A percentile compares a stretch with the other conserved stretches of the same genome.
phyloP scores from a whole-genome alignment of 2,797 vertebrate genomes.

The Ptychadena robeensis region DNA sequence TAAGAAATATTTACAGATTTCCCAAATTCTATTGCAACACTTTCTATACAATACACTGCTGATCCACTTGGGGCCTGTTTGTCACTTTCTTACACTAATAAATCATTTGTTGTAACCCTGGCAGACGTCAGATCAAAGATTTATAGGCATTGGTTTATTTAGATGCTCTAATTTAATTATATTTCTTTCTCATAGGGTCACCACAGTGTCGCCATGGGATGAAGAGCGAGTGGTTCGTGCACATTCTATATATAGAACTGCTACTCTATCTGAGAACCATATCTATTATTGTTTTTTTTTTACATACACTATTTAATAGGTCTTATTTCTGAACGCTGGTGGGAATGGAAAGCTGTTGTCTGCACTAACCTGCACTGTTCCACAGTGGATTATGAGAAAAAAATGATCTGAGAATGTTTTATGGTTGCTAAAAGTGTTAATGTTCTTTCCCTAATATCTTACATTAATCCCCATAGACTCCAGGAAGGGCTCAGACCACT shows the following conservation, averaged over 20 bases:
- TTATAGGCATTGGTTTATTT: conserved; percentile 32
- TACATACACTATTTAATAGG: no score
- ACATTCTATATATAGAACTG: background rate
- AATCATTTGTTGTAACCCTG: conserved; percentile 21
- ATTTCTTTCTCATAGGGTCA: conserved; percentile 18
- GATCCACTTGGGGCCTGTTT: conserved; percentile 23
- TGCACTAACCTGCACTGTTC: no score
- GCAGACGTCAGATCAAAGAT: conserved; percentile 35
- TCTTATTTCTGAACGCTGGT: no score
- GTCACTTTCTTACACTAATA: conserved; percentile 26
- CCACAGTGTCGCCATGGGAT: conserved; percentile 2
- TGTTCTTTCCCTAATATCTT: no score
- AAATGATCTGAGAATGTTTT: no score
- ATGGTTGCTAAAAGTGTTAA: no score
- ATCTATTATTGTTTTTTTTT: background rate
- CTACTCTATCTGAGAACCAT: background rate
- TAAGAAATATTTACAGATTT: conserved; percentile 21
- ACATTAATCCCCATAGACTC: no score
- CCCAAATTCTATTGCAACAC: background rate
- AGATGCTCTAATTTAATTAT: conserved; percentile 43
- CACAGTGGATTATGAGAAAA: no score
- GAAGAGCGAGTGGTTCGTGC: background rate
- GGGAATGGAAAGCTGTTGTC: no score
- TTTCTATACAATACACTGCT: conserved; percentile 18
- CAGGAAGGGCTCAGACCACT: no score